A percentile compares a stretch with the other conserved stretches of the same genome.
These are phyloP conservation scores for Tenthredo scrophulariae DNA, from an alignment of 2,888 invertebrate species.

Conservation along the genomic window DNA sequence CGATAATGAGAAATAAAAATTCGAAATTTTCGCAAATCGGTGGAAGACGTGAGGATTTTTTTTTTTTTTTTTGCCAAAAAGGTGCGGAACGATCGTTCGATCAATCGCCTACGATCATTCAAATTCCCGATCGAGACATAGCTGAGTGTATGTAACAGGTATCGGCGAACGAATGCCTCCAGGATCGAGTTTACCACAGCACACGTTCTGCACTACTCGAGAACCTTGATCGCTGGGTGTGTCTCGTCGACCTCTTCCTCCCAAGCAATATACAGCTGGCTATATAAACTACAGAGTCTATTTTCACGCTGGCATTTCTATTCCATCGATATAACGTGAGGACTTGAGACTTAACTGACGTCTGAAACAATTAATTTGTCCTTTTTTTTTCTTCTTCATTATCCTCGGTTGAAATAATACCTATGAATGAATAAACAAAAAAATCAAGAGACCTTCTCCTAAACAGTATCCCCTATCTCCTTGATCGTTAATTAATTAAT, in stretches of 20 bases:
- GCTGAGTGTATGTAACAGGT: slow-evolving; percentile 30
- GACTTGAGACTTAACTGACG: not conserved
- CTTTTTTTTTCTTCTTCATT: not conserved
- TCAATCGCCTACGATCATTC: not conserved
- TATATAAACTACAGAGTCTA: slow-evolving; percentile 22
- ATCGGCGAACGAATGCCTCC: slow-evolving; percentile 14
- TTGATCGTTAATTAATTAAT: not conserved
- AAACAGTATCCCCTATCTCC: not conserved
- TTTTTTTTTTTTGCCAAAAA: too few relatives aligned
- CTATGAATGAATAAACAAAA: not conserved
- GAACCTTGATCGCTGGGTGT: slow-evolving; percentile 52
- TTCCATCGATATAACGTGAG: not conserved
- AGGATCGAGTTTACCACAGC: slow-evolving; percentile 24
- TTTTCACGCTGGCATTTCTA: slow-evolving; percentile 24
- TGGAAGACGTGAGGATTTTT: not conserved
- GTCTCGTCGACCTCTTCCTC: slow-evolving; percentile 48
- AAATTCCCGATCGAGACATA: not conserved
- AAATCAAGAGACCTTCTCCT: not conserved
- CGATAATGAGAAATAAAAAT: too few relatives aligned
- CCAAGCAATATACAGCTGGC: not conserved
- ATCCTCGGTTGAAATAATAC: not conserved
- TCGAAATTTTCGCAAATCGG: too few relatives aligned
- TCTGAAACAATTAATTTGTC: not conserved
- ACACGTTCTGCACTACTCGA: not conserved
- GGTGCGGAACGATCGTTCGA: too few relatives aligned